Conservation (phyloP, 2,888 invertebrate species). For the Ectobius pallidus region DNA sequence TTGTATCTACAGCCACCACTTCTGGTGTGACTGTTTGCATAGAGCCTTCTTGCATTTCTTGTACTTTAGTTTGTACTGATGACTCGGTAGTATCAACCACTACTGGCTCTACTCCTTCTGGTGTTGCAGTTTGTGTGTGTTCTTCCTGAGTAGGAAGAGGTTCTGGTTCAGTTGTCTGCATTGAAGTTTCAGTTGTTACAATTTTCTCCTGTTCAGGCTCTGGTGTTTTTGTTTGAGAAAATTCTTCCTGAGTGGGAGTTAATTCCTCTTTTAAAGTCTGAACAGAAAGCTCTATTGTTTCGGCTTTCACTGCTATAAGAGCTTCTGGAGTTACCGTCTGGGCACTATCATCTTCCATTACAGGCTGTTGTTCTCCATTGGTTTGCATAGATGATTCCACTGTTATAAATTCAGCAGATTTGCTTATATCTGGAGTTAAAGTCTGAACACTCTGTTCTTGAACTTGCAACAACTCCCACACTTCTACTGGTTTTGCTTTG, state of each 20-base stretch:
- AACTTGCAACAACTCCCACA: slow-evolving; percentile 63
- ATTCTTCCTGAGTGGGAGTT: slow-evolving; percentile 26
- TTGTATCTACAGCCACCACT: not conserved
- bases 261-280: slow-evolving; percentile 60
- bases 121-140: slow-evolving; percentile 22
- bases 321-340: slow-evolving; percentile 46
- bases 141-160: slow-evolving; percentile 28
- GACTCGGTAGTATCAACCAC: too few relatives aligned
- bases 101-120: too few relatives aligned
- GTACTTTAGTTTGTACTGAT: slow-evolving; percentile 25
- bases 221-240: slow-evolving; percentile 34
- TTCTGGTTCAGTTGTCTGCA: slow-evolving; percentile 32
- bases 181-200: not conserved
- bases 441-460: slow-evolving; percentile 55
- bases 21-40: not conserved
- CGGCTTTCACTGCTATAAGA: not conserved
- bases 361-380: not conserved
- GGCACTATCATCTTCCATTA: slow-evolving; percentile 26
- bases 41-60: slow-evolving; percentile 4
- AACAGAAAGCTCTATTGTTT: slow-evolving; percentile 50
- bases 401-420: slow-evolving; percentile 50
- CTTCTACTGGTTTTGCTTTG: slow-evolving; percentile 56
- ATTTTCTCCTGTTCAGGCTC: not conserved
- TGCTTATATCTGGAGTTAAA: slow-evolving; percentile 54
- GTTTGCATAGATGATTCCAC: slow-evolving; percentile 18